Evolutionary conservation across 2,888 invertebrate species (phyloP), one percentile per base, ranked within the genome.

Genomic region (Eudemis profundana): DNA sequence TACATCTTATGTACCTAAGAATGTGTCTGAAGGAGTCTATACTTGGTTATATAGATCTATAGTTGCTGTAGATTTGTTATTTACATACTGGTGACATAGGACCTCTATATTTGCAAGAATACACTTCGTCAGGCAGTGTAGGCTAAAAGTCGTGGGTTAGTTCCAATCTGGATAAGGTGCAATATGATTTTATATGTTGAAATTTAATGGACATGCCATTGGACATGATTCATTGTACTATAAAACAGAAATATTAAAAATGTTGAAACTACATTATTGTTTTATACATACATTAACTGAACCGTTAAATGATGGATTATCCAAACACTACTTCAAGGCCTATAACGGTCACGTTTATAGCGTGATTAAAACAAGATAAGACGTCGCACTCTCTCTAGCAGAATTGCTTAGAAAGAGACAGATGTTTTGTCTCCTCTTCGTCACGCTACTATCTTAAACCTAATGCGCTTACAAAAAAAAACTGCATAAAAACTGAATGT

Each of bases 91-190:
- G 10, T 33, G 27, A 33, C 8, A 2, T 33, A 10, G 8, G 33
- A 33, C 33, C 10, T 33, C 2, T 8, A 2, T 27, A 40, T 56
- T 15, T 29, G 12, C 3, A 56, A 12, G 27, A 44, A 44, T 44
- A 8, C 42, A 15, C 29, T 29, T 27, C 4, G 17, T 19, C 17
- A 76, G 76, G 83, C 82, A 79, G 72, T 75, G 74, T 74, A 80
- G 72, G 68, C 72, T 70, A 67, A 63, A 64, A 76, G 72, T 82
- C 76, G 79, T 78, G 80, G 79, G 78, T 79, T 82, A 75, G 76
- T 78, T 81, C 71, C 80, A 83, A 79, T 82, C 78, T 79, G 78
- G 79, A 80, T 79, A 81, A 77, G 85, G 86, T 86, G 87, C 87
- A 86, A 87, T 86, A 82, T 75, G 77, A 79, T 78, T 82, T 73